Percentiles rank a stretch among this genome's conserved stretches.
Evolutionary conservation across 2,797 vertebrate species (phyloP).

Genomic region (Micromesistius poutassou): DNA sequence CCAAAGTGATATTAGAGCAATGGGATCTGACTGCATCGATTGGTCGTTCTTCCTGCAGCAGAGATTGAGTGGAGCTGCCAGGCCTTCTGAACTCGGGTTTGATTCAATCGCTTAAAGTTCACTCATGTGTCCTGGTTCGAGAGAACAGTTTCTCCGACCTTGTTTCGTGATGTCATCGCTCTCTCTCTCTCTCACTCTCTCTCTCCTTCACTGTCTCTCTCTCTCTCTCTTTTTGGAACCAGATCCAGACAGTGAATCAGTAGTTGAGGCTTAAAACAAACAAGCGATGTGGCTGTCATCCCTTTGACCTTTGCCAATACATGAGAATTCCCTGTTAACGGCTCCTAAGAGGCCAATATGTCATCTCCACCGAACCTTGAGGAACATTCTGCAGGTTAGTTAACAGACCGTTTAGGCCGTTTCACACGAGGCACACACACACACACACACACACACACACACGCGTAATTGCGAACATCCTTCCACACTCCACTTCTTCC

Average conservation of each 20-base stretch:
- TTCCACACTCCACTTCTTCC: background rate
- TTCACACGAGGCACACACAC: constrained; percentile 12
- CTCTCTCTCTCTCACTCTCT: background rate
- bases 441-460: background rate
- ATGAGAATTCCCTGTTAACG: constrained; percentile 41
- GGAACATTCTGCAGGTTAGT: constrained; percentile 62
- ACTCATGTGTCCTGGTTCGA: no score
- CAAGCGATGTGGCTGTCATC: background rate
- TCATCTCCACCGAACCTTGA: constrained; percentile 50
- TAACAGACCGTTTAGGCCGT: constrained; percentile 51
- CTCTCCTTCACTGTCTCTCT: background rate
- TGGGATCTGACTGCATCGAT: no score
- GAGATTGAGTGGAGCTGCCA: no score
- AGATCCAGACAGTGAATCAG: constrained; percentile 41
- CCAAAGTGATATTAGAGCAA: no score
- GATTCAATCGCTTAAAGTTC: no score
- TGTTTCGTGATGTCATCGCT: background rate
- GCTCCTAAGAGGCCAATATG: constrained; percentile 39
- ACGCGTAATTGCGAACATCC: background rate
- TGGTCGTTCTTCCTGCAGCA: no score
- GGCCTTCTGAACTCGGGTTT: no score
- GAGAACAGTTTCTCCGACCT: no score
- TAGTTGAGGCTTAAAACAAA: background rate
- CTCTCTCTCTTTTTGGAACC: constrained; percentile 35
- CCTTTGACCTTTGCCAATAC: constrained; percentile 37